phyloP scores from a whole-genome alignment of 2,797 vertebrate genomes.

The Pterois miles region DNA sequence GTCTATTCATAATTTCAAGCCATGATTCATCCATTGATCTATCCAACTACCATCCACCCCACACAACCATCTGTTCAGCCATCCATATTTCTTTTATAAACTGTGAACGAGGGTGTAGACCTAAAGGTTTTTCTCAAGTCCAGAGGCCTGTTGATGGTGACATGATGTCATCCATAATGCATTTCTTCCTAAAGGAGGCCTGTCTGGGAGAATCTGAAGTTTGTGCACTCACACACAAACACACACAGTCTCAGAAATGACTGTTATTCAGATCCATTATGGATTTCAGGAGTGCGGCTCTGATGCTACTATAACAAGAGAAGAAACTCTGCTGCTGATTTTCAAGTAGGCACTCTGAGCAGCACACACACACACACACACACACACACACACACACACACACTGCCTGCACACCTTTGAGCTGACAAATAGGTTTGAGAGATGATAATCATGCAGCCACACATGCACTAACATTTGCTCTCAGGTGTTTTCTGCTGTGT shows the following conservation, averaged over 20 bases:
- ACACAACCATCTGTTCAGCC: not conserved
- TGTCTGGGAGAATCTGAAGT: conserved; percentile 17
- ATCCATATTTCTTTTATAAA: not conserved
- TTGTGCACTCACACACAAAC: conserved; percentile 3
- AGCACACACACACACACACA: not conserved
- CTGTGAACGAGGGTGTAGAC: not conserved
- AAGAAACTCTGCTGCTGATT: conserved; percentile 33
- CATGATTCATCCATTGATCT: not conserved
- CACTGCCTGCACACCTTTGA: conserved; percentile 2
- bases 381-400: not conserved
- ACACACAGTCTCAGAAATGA: conserved; percentile 4
- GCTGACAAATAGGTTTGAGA: conserved; percentile 4
- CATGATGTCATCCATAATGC: conserved; percentile 50
- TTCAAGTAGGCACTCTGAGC: conserved; percentile 35
- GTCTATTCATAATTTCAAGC: not conserved
- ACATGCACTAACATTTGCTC: conserved; percentile 32
- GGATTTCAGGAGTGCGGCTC: conserved; percentile 40
- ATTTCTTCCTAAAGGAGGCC: conserved; percentile 33
- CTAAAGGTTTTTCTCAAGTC: conserved; percentile 9
- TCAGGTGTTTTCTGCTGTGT: conserved; percentile 17
- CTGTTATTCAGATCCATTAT: conserved; percentile 39
- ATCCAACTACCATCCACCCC: not conserved
- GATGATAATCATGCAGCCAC: conserved; percentile 37
- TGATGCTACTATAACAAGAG: conserved; percentile 45
- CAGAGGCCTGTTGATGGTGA: conserved; percentile 28